Base-by-base conservation (phyloP, 2,888 invertebrate species). In the Apeira syringaria region DNA sequence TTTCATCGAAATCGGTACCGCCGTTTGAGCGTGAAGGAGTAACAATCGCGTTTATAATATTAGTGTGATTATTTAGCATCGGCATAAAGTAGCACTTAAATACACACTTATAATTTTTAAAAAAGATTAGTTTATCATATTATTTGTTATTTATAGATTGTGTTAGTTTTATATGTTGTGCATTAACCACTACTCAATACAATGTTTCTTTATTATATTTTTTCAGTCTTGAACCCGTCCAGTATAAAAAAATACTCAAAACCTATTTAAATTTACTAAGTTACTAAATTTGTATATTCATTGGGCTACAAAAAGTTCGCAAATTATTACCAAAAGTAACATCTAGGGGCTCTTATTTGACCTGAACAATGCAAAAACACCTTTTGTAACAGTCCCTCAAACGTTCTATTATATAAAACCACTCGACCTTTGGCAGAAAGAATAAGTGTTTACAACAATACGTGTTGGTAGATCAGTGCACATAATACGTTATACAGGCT, bases 401-500 rank as follows among this genome's bases (percentile, higher is more conserved):
- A 42, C 34, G 38, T 25, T 45, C 38, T 45, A 6, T 24, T 24
- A 40, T 40, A 47, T 45, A 38, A 39, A 43, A 48, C 38, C 46
- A 42, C 35, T 29, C 47, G 29, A 51, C 64, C 55, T 59, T 64
- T 59, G 47, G 50, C 43, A 44, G 37, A 40, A 56, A 57, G 50
- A 61, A 53, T 52, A 56, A 44, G 38, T 48, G 50, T 51, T 53
- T 49, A 28, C 47, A 59, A 56, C 53, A 57, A 60, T 53, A 53
- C 34, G 53, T 52, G 47, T 44, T 47, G 38, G 24, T n/a, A n/a
- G n/a, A n/a, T 49, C 42, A 37, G 43, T 47, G 51, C 50, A 47
- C 54, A 50, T 38, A 38, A 39, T 46, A 29, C 28, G 12, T 42
- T 25, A 36, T 31, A 36, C 40, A 25, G 42, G 40, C 36, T 46